Base-by-base conservation (phyloP, 2,797 vertebrate species). In the Euthynnus affinis region DNA sequence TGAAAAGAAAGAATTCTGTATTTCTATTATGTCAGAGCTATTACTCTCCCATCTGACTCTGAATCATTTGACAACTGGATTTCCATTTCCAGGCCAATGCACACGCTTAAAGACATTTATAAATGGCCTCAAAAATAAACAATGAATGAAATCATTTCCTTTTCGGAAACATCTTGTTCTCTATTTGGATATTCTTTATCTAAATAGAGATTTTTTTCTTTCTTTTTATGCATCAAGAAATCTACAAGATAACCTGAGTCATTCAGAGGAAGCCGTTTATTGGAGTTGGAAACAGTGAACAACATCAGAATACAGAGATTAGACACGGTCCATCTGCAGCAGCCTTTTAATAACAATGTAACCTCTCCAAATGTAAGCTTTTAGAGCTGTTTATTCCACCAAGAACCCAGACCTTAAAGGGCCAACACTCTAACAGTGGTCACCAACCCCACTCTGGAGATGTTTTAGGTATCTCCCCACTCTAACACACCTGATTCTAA, bases 61-160 rank as follows among this genome's bases (percentile, higher is more conserved):
- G 4, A 25, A 20, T 14, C 10, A 42, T 23, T 27, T 42, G 20
- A 27, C 18, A 12, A 3, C 4, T 78, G 6, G 10, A 66, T 29
- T 64, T 78, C 40, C 0, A 68, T 60, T 52, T 77, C 22, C 62
- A 49, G 63, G 37, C 27, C 22, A 13, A 23, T 23, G 5, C 6
- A 14, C 4, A 22, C 37, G 27, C 15, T 37, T 18, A 5, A n/a
- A 46, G 4, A 51, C 5, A 8, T 25, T 29, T 9, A 22, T 2
- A 27, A 44, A 55, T 23, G 25, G 29, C 3, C 12, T 42, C 22
- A 17, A 49, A 25, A 25, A 13, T 1, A 22, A 14, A 64, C 13
- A 63, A 18, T 23, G 18, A 27, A 40, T 23, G 13, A 76, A 37
- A 58, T 7, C 13, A 22, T 42, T n/a, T 0, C 18, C 20, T 25